Conservation (phyloP, 92 coral and sea anemone genomes). For the Plumapathes pennacea region DNA sequence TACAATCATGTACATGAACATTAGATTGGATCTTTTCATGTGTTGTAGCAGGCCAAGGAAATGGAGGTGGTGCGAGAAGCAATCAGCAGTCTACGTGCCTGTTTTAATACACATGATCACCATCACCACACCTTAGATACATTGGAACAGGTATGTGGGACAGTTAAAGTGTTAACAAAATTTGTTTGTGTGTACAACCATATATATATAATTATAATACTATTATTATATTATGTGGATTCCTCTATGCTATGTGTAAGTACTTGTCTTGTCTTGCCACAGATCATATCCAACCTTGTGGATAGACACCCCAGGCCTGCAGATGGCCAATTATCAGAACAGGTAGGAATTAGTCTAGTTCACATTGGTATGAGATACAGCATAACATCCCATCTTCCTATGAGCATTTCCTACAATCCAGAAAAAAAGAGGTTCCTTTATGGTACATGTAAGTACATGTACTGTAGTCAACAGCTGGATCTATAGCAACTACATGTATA, state of each 20-base stretch:
- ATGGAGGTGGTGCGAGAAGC: slow-evolving; percentile 85
- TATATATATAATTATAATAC: neutral
- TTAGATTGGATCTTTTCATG: too few species aligned
- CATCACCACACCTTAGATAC: slow-evolving; percentile 83
- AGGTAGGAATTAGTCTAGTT: neutral
- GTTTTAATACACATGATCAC: slow-evolving; percentile 69
- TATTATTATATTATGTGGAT: neutral
- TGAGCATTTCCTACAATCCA: too few species aligned
- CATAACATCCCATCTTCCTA: too few species aligned
- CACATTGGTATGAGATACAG: too few species aligned
- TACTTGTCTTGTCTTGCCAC: neutral
- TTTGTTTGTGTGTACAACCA: neutral
- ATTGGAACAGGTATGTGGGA: slow-evolving; percentile 80
- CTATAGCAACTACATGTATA: too few species aligned
- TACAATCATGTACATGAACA: too few species aligned
- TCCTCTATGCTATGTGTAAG: neutral
- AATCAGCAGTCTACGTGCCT: slow-evolving; percentile 71
- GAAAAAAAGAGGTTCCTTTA: too few species aligned
- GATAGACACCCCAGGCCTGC: neutral
- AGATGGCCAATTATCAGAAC: neutral
- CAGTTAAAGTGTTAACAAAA: neutral
- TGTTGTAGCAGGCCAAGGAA: slow-evolving; percentile 79
- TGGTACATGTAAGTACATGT: too few species aligned
- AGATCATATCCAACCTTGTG: slow-evolving; percentile 11
- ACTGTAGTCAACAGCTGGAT: too few species aligned